These are phyloP conservation scores for Psammodynastes pulverulentus DNA, from an alignment of 2,113 vertebrate genomes.

Conservation along the genomic window DNA sequence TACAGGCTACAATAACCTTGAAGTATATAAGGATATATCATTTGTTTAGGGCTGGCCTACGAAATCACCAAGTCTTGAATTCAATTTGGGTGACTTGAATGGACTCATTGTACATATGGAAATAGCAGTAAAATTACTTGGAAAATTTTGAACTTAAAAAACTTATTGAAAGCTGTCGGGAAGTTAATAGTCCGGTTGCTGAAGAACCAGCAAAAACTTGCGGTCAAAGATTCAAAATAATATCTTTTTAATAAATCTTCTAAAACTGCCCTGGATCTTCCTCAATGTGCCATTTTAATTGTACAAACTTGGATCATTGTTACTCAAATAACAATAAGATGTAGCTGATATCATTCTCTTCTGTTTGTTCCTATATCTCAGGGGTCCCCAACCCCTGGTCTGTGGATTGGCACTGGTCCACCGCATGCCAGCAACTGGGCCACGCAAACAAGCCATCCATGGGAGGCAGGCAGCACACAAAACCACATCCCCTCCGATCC, in stretches of 20 bases:
- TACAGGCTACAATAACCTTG: neutral
- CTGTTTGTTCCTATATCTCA: neutral
- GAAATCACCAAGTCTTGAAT: neutral
- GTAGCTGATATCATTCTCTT: neutral
- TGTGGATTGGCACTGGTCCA: too few species aligned
- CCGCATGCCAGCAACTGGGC: too few species aligned
- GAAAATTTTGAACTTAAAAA: neutral
- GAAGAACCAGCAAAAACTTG: neutral
- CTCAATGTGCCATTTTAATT: neutral
- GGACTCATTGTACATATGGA: neutral
- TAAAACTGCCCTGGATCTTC: neutral
- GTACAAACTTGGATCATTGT: neutral
- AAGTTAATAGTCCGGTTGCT: neutral
- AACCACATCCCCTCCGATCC: too few species aligned
- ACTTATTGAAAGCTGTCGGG: neutral
- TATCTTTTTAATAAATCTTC: neutral
- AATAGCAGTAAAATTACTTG: neutral
- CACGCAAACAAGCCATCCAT: too few species aligned
- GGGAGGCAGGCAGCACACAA: too few species aligned
- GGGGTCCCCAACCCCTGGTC: too few species aligned
- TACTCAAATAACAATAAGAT: neutral
- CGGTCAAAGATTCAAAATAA: neutral
- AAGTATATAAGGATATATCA: neutral
- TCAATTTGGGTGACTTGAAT: neutral
- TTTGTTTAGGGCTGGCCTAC: neutral